Conservation (phyloP, 2,797 vertebrate genomes). For the Furcifer pardalis region DNA sequence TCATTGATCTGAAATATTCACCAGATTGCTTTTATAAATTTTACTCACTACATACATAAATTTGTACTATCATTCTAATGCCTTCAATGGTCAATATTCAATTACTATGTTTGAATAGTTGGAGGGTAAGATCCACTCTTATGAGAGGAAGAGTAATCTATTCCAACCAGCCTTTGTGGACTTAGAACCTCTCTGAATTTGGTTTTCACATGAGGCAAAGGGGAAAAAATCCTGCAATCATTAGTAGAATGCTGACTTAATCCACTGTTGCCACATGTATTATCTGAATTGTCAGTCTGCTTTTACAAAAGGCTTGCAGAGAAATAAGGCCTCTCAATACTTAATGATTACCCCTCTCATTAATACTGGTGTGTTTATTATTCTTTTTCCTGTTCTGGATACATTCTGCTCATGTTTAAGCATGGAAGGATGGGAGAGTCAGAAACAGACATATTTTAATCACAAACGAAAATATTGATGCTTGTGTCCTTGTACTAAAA, state of each 20-base stretch:
- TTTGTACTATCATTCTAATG: not conserved
- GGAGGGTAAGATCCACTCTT: not conserved
- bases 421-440: not conserved
- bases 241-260: not conserved
- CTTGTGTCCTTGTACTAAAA: not conserved
- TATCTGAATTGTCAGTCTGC: not conserved
- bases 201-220: not conserved
- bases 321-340: not conserved
- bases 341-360: not conserved
- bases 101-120: not conserved
- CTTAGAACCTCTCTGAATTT: not conserved
- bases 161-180: not conserved
- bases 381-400: not conserved
- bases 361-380: not conserved
- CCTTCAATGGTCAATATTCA: not conserved
- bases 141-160: too few species aligned
- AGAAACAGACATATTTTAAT: not conserved
- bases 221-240: not conserved
- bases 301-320: not conserved
- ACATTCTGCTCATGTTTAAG: not conserved
- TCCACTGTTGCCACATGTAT: not conserved
- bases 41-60: not conserved
- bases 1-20: not conserved
- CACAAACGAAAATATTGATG: not conserved
- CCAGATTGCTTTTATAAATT: not conserved